Evolutionary conservation across 53 echinoderm and acorn worm species (phyloP), one percentile per base, ranked within the genome.

Genomic region (Patiria pectinifera): DNA sequence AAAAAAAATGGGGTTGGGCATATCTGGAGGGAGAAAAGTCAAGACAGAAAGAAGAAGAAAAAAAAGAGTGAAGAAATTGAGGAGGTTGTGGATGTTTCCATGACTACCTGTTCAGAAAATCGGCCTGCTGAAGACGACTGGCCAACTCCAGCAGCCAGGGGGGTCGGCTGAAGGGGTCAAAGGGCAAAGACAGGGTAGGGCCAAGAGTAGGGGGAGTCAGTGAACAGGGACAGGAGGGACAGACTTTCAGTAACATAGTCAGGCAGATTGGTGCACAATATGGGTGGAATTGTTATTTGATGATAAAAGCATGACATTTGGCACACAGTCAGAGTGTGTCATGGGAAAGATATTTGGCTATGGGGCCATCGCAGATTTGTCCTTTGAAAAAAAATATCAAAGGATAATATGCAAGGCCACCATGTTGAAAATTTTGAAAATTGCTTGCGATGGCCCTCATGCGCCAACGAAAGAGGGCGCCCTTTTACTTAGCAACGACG

Each of bases 91-190:
- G 90, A 11, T 23, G 80, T 26, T 66, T 81, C 21, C 78, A 81
- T 76, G 75, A 78, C 80, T 90, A 90, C 90, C 90, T 90, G 90
- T 77, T 81, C 62, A 80, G 62, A 66, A 90, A 23, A 81, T 90
- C 90, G 16, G 77, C 81, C 53, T 81, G 90, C 90, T 90, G 90
- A 90, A 90, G 90, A 48, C 90, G 90, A 2, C 43, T 47, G 26
- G 90, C 90, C 58, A 90, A 90, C 90, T 90, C 90, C 90, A 90
- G 80, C 69, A 90, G 69, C 90, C 90, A 90, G 35, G 90, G 90
- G 21, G 90, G 90, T 63, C 90, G 90, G 71, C 90, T 90, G 69
- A 90, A 45, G 89, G 15, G 88, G 83, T 21, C 60, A 82, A 77
- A 83, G 62, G 9, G 21, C 47, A 45, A 46, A 3, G 12, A 48